A percentile compares a stretch with the other conserved stretches of the same genome.
Evolutionary conservation across 2,888 invertebrate genomes (phyloP).

Genomic region (Chrysina gloriosa): DNA sequence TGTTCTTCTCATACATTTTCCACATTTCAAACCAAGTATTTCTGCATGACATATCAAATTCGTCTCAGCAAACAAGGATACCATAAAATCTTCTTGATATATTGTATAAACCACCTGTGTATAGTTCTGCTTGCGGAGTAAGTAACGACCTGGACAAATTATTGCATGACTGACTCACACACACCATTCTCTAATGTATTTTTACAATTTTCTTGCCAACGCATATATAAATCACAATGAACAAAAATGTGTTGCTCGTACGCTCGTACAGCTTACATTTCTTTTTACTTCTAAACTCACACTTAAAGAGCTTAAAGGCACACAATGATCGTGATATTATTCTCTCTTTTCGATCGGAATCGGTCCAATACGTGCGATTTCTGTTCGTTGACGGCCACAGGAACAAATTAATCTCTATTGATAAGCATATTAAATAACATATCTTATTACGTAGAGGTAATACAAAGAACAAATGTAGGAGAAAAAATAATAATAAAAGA

Average conservation of each 20-base stretch:
- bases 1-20: neutral
- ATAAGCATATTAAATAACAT: constrained; percentile 39
- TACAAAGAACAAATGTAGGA: constrained; percentile 1
- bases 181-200: constrained; percentile 7
- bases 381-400: neutral
- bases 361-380: neutral
- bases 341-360: constrained; percentile 1
- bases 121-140: neutral
- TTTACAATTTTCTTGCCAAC: constrained; percentile 26
- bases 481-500: neutral
- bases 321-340: constrained; percentile 25
- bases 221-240: constrained; percentile 4
- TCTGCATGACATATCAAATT: neutral
- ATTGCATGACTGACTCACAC: constrained; percentile 2
- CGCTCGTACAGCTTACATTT: constrained; percentile 5
- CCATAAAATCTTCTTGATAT: neutral
- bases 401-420: constrained; percentile 30
- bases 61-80: neutral
- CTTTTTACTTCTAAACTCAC: neutral
- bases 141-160: constrained; percentile 3
- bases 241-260: constrained; percentile 1
- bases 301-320: constrained; percentile 20
- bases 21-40: neutral
- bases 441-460: constrained; percentile 40
- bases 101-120: constrained; percentile 2